Percentiles rank a stretch among this genome's conserved stretches.
phyloP scores from a whole-genome alignment of 2,113 vertebrate species.

The Oplegnathus fasciatus region DNA sequence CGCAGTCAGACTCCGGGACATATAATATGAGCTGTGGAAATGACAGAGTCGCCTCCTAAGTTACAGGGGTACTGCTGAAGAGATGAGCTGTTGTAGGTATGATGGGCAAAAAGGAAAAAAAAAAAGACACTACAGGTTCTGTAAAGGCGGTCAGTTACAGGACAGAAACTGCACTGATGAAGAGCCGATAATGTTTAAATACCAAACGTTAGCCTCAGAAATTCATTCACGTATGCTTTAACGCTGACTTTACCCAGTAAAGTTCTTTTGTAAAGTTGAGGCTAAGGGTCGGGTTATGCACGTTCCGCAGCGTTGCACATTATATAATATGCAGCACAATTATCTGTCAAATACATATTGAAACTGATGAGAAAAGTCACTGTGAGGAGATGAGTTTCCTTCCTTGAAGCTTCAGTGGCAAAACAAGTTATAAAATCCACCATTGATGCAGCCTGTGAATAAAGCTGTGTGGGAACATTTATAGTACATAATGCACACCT shows the following conservation, averaged over 20 bases:
- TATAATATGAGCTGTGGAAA: slow-evolving; percentile 66
- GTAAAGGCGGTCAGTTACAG: background rate
- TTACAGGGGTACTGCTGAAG: slow-evolving; percentile 38
- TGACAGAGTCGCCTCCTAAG: slow-evolving; percentile 64
- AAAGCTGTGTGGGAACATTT: too few relatives aligned
- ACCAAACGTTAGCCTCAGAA: background rate
- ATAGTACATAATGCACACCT: too few relatives aligned
- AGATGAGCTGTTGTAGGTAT: slow-evolving; percentile 40
- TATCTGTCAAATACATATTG: too few relatives aligned
- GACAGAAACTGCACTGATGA: background rate
- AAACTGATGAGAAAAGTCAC: too few relatives aligned
- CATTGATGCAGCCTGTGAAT: too few relatives aligned
- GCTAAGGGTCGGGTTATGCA: background rate
- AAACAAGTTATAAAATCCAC: too few relatives aligned
- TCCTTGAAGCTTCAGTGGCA: too few relatives aligned
- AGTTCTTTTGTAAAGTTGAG: background rate
- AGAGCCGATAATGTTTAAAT: background rate
- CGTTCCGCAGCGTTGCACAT: background rate
- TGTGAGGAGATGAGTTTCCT: too few relatives aligned
- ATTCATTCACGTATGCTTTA: background rate
- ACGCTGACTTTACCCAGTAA: background rate
- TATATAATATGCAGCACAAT: too few relatives aligned
- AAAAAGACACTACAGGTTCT: background rate
- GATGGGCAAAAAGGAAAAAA: background rate
- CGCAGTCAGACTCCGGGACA: slow-evolving; percentile 57